Evolutionary conservation across 35 echinoderm and acorn worm species (phyloP).

Genomic region (Patiria miniata): DNA sequence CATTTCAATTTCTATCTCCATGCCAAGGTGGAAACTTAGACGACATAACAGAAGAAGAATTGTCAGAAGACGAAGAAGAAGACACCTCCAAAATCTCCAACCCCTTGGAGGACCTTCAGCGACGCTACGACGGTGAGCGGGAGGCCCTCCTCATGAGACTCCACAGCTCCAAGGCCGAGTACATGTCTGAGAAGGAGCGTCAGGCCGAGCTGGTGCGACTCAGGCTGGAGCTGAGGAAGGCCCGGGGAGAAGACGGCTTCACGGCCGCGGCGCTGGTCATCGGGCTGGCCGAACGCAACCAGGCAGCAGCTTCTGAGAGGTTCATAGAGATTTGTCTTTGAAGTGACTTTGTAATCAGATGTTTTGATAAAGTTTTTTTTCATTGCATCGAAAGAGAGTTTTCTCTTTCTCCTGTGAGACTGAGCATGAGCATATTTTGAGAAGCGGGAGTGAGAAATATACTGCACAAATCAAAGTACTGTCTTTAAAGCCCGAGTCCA

Average conservation of each 20-base stretch:
- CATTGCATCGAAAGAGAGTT: no score
- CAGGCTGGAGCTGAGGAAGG: constrained; percentile 86
- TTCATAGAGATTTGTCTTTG: neutral
- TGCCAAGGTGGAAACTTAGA: constrained; percentile 37
- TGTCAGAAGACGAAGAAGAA: constrained; percentile 76
- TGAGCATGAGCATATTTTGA: no score
- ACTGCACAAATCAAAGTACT: no score
- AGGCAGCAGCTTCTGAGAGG: constrained; percentile 85
- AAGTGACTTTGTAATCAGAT: no score
- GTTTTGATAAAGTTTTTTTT: no score
- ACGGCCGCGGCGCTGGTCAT: constrained; percentile 82
- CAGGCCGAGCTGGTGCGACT: constrained; percentile 83
- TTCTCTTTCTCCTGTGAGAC: no score
- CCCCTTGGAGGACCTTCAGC: constrained; percentile 71
- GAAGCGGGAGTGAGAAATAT: no score
- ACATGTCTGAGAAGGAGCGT: constrained; percentile 86
- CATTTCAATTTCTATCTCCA: neutral
- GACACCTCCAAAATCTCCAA: constrained; percentile 27
- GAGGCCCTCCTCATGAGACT: constrained; percentile 80
- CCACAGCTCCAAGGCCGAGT: constrained; percentile 60
- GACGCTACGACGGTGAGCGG: constrained; percentile 80
- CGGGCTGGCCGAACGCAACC: constrained; percentile 89
- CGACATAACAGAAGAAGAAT: constrained; percentile 63
- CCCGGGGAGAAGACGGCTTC: constrained; percentile 89
- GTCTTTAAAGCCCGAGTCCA: no score